These are phyloP conservation scores for Thereva unica DNA, from an alignment of 2,888 invertebrate genomes.

Conservation along the genomic window DNA sequence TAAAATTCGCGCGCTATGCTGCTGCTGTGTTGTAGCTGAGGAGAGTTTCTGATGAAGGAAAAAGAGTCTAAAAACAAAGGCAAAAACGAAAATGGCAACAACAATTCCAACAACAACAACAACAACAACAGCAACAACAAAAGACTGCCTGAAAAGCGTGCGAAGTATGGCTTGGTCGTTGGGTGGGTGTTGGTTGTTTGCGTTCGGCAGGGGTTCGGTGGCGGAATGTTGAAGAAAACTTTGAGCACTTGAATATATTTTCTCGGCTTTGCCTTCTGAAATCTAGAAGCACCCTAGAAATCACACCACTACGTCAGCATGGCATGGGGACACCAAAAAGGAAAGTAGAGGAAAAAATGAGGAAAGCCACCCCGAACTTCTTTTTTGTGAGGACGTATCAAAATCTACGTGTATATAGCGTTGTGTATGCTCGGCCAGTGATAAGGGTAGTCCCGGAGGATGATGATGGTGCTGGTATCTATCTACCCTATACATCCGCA, in stretches of 20 bases:
- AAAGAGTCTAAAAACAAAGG: conserved; percentile 18
- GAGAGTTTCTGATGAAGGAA: conserved; percentile 25
- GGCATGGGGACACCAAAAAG: conserved; percentile 19
- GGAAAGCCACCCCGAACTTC: conserved; percentile 19
- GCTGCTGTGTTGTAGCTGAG: conserved; percentile 28
- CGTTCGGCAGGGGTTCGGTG: conserved; percentile 8
- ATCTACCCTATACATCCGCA: conserved; percentile 34
- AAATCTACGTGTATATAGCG: conserved; percentile 34
- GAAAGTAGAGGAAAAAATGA: conserved; percentile 1
- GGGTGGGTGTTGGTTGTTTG: no score
- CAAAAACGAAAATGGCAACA: conserved; percentile 26
- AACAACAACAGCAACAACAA: conserved; percentile 28
- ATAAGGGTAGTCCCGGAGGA: conserved; percentile 34
- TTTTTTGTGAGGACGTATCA: conserved; percentile 32
- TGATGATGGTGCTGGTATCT: conserved; percentile 27
- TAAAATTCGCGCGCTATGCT: conserved; percentile 41
- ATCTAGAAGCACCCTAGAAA: conserved; percentile 36
- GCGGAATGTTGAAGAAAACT: conserved; percentile 19
- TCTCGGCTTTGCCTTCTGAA: conserved; percentile 35
- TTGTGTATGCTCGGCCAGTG: conserved; percentile 32
- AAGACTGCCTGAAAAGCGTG: conserved; percentile 34
- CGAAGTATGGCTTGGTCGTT: neutral
- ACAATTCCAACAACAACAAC: conserved; percentile 16
- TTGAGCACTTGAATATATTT: conserved; percentile 42
- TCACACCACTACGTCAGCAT: conserved; percentile 36